Base-by-base conservation (phyloP, 2,797 vertebrate species). In the Varecia variegata region DNA sequence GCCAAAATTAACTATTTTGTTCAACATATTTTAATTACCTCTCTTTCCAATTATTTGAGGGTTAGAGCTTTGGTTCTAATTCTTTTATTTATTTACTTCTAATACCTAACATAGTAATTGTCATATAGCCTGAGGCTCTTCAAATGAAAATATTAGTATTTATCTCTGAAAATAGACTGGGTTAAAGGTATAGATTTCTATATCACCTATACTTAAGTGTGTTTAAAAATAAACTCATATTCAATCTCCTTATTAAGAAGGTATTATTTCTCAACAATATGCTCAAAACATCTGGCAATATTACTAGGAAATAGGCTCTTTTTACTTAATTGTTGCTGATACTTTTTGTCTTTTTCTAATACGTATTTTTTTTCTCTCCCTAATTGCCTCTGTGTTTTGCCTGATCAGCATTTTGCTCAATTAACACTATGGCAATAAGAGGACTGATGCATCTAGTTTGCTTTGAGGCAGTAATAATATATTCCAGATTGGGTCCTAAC, bases 331-430 rank as follows among this genome's bases (percentile, higher is more conserved):
- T 68, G 50, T 94, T 89, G 30, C 70, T 89, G 32, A 35, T 56
- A 23, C 2, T 1, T 84, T 81, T 77, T 79, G 18, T 76, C 21
- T 62, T 73, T 90, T 94, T 62, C 71, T 83, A 65, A 89, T n/a
- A 54, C 30, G 17, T 40, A n/a, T 89, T 80, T n/a, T 95, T 77
- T 87, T 89, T 90, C 25, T 83, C 71, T 96, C 79, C 27, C 45
- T 87, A 56, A 11, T 86, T 87, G 58, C 38, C 67, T 94, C 32
- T 87, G 9, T 27, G 35, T 94, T 82, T 81, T 97, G 85, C 2
- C 38, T 89, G 32, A 87, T 93, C 79, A 97, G 94, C 92, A 93
- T 90, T 93, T 96, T 93, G 65, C 25, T 93, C 58, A 79, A 62
- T 85, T 85, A 38, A 30, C 20, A 47, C 2, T 40, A 56, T 86